Conservation (phyloP, 2,888 invertebrate species). For the Tetropium fuscum region DNA sequence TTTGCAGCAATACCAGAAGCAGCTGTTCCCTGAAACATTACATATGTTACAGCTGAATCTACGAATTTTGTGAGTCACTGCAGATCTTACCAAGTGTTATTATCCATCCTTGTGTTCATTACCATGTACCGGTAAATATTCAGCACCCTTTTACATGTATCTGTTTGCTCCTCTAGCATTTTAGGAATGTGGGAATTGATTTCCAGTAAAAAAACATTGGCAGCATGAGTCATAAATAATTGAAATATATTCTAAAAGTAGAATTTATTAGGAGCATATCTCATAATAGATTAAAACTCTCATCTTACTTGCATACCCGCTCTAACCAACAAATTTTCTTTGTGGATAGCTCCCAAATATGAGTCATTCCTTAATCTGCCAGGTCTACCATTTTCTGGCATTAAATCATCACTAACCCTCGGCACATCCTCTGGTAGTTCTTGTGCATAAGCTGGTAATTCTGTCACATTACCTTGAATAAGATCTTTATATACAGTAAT, state of each 20-base stretch:
- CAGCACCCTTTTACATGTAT: constrained; percentile 94
- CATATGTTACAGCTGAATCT: too few species aligned
- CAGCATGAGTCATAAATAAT: constrained; percentile 94
- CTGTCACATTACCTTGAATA: constrained; percentile 86
- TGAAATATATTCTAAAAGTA: constrained; percentile 78
- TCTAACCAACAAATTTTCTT: constrained; percentile 83
- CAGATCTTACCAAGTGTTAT: constrained; percentile 83
- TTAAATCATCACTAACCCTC: constrained; percentile 45
- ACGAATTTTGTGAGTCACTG: too few species aligned
- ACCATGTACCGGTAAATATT: constrained; percentile 98
- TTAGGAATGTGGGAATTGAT: constrained; percentile 73
- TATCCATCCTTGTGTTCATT: constrained; percentile 95
- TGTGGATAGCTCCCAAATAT: constrained; percentile 85
- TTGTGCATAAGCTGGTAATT: constrained; percentile 85
- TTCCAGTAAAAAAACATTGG: constrained; percentile 91
- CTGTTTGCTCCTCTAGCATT: constrained; percentile 91
- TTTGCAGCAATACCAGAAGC: constrained; percentile 86
- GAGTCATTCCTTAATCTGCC: constrained; percentile 84
- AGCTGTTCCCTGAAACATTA: constrained; percentile 85
- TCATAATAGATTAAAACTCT: background rate
- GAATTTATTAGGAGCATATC: too few species aligned
- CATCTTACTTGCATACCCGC: constrained; percentile 80
- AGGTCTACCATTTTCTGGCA: constrained; percentile 35
- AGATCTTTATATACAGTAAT: constrained; percentile 95
- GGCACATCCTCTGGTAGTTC: constrained; percentile 71